Evolutionary conservation across 2,888 invertebrate species (phyloP).

Genomic region (Nymphalis c-album): DNA sequence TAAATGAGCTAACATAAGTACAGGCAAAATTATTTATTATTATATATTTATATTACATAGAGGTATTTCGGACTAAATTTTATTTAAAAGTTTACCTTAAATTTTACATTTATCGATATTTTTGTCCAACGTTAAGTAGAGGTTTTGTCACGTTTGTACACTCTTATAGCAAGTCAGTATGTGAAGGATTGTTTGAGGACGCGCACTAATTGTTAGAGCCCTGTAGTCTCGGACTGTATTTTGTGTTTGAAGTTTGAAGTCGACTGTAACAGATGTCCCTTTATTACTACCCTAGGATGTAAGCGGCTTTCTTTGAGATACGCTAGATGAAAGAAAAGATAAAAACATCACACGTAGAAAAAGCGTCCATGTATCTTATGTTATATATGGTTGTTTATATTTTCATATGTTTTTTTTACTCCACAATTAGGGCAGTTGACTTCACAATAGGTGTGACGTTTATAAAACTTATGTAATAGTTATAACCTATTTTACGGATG

Average conservation of each 20-base stretch:
- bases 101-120: background rate
- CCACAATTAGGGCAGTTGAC: too few relatives aligned
- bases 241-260: constrained; percentile 36
- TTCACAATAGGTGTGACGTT: too few relatives aligned
- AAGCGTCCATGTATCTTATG: background rate
- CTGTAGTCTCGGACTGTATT: constrained; percentile 42
- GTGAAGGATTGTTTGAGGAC: constrained; percentile 59
- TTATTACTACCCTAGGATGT: constrained; percentile 29
- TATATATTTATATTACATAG: too few relatives aligned
- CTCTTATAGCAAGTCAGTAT: constrained; percentile 46
- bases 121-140: constrained; percentile 35
- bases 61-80: too few relatives aligned
- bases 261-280: constrained; percentile 32
- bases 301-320: constrained; percentile 31
- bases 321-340: constrained; percentile 11
- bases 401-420: background rate
- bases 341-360: constrained; percentile 4
- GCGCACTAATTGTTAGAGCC: constrained; percentile 64
- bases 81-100: constrained; percentile 35
- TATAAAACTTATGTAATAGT: too few relatives aligned
- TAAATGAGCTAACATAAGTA: too few relatives aligned
- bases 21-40: too few relatives aligned
- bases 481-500: too few relatives aligned
- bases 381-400: background rate
- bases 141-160: constrained; percentile 54